Conservation (phyloP, 2,888 invertebrate species). For the Hedya salicella region DNA sequence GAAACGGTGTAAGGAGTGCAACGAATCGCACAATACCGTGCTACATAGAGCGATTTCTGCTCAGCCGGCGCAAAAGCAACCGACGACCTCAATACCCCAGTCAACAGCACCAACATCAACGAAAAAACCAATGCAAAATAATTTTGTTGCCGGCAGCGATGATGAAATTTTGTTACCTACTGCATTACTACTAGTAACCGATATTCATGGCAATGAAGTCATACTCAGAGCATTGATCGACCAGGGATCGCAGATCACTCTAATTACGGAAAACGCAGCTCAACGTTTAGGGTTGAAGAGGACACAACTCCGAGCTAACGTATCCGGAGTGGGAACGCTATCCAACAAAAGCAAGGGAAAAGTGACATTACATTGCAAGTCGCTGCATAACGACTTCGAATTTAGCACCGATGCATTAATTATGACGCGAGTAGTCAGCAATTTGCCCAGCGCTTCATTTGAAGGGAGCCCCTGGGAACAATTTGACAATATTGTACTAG, state of each 20-base stretch:
- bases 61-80: background rate
- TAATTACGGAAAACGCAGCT: slow-evolving; percentile 43
- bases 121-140: slow-evolving; percentile 7
- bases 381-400: slow-evolving; percentile 2
- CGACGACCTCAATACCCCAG: background rate
- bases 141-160: slow-evolving; percentile 20
- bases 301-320: background rate
- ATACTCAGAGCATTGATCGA: slow-evolving; percentile 32
- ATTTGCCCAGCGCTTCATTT: too few species aligned
- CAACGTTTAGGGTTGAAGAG: slow-evolving; percentile 25
- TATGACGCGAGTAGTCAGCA: background rate
- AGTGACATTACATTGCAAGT: too few species aligned
- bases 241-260: too few species aligned
- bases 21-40: slow-evolving; percentile 35
- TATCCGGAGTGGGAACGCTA: background rate
- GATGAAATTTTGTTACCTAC: slow-evolving; percentile 33
- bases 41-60: slow-evolving; percentile 30
- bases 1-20: slow-evolving; percentile 40
- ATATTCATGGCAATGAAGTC: background rate
- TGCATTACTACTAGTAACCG: slow-evolving; percentile 10
- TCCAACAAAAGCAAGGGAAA: slow-evolving; percentile 7
- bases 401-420: background rate
- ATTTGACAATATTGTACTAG: too few species aligned
- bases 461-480: too few species aligned
- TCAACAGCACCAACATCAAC: background rate